Evolutionary conservation across 64 coral and sea anemone genomes (phyloP).

Genomic region (Actinia equina): DNA sequence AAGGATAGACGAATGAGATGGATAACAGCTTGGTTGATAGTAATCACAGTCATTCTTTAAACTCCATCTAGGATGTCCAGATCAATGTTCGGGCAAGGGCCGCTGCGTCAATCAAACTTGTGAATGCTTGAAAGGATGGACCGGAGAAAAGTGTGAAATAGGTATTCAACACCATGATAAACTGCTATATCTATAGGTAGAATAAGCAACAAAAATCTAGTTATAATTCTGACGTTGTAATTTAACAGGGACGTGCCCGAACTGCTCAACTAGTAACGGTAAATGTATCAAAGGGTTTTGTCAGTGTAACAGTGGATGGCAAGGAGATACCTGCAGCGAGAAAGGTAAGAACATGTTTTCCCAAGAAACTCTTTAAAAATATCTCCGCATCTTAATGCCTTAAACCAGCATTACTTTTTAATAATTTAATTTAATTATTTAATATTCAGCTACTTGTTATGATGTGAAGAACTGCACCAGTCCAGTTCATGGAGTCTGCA

Average conservation of each 20-base stretch:
- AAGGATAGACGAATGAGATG: no score
- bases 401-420: background rate
- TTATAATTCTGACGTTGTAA: no score
- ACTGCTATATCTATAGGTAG: background rate
- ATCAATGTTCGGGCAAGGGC: constrained; percentile 71
- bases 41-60: background rate
- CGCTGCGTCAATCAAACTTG: constrained; percentile 56
- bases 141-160: constrained; percentile 55
- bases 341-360: constrained; percentile 9
- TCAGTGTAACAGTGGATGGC: constrained; percentile 55
- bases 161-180: constrained; percentile 3
- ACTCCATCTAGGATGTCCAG: constrained; percentile 36
- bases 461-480: constrained; percentile 64
- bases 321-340: constrained; percentile 43
- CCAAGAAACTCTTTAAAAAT: no score
- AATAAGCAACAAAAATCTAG: background rate
- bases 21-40: background rate
- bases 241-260: constrained; percentile 30
- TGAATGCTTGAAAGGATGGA: constrained; percentile 66
- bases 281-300: constrained; percentile 63
- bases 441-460: constrained; percentile 52
- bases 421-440: background rate
- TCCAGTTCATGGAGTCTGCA: constrained; percentile 41
- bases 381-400: no score
- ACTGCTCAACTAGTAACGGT: constrained; percentile 35